Conservation (phyloP, 2,888 invertebrate genomes). For the Eilema depressum region DNA sequence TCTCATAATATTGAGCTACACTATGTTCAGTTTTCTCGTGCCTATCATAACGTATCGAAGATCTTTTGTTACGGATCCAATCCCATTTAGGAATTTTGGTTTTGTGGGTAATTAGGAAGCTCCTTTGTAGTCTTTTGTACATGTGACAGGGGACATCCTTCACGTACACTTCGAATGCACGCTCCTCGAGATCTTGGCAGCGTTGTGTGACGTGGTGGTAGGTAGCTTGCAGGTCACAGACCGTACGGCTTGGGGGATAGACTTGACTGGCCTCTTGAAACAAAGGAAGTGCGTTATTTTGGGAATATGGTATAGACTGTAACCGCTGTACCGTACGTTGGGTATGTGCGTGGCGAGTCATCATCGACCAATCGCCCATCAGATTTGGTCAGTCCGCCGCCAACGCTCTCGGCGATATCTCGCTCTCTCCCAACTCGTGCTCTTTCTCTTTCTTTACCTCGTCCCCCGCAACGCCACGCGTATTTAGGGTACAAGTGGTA, state of each 20-base stretch:
- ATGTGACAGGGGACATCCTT: constrained; percentile 58
- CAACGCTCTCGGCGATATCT: too few species aligned
- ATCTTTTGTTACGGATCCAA: constrained; percentile 63
- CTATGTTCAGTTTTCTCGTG: constrained; percentile 2
- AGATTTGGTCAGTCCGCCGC: too few species aligned
- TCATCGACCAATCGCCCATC: too few species aligned
- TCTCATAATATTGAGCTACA: constrained; percentile 26
- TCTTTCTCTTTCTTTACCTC: too few species aligned
- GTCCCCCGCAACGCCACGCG: too few species aligned
- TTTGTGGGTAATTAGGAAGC: constrained; percentile 48
- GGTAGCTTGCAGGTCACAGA: constrained; percentile 66
- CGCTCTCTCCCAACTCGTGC: too few species aligned
- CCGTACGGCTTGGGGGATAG: constrained; percentile 38
- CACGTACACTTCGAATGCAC: constrained; percentile 55
- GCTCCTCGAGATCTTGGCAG: constrained; percentile 34
- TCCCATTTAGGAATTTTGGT: constrained; percentile 51
- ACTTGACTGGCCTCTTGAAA: constrained; percentile 72
- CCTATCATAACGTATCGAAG: constrained; percentile 28
- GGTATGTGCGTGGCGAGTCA: too few species aligned
- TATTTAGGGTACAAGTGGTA: too few species aligned
- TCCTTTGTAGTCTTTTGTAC: constrained; percentile 46
- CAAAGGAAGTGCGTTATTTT: constrained; percentile 59
- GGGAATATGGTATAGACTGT: constrained; percentile 20
- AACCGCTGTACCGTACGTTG: too few species aligned
- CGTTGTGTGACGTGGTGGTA: constrained; percentile 46